phyloP scores from a whole-genome alignment of 2,113 vertebrate species.

The Nothoprocta perdicaria region DNA sequence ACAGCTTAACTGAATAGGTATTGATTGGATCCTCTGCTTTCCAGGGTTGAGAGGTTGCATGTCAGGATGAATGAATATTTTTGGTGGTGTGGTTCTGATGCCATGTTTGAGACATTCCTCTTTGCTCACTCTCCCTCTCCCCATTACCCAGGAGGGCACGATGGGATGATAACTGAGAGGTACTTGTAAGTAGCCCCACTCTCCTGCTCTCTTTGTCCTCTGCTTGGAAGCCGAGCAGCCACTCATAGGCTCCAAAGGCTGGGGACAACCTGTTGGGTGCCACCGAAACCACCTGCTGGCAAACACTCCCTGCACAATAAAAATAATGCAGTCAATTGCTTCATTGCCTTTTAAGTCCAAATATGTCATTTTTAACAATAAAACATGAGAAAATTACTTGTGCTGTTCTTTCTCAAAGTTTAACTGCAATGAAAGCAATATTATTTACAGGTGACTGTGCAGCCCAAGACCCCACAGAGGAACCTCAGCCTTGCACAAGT shows the following conservation, averaged over 20 bases:
- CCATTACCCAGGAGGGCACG: too few species aligned
- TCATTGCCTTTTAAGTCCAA: background rate
- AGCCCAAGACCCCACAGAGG: background rate
- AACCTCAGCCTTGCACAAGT: background rate
- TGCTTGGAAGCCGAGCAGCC: background rate
- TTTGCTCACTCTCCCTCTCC: background rate
- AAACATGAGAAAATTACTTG: background rate
- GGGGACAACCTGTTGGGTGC: background rate
- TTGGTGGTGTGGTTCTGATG: background rate
- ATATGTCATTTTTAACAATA: background rate
- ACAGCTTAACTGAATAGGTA: background rate
- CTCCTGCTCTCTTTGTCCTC: background rate
- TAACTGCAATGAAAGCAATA: background rate
- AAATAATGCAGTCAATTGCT: background rate
- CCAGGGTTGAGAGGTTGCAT: rapidly evolving
- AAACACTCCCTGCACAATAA: background rate
- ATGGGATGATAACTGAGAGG: background rate
- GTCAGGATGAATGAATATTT: background rate
- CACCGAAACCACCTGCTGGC: background rate
- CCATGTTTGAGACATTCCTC: background rate
- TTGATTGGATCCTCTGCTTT: background rate
- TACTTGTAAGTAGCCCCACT: background rate
- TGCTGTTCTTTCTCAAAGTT: background rate
- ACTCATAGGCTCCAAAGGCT: background rate
- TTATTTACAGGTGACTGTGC: background rate